Percentiles rank a stretch among this genome's conserved stretches.
Conservation (phyloP, 1,140 invertebrate species). For the Proctacanthus coquilletti region DNA sequence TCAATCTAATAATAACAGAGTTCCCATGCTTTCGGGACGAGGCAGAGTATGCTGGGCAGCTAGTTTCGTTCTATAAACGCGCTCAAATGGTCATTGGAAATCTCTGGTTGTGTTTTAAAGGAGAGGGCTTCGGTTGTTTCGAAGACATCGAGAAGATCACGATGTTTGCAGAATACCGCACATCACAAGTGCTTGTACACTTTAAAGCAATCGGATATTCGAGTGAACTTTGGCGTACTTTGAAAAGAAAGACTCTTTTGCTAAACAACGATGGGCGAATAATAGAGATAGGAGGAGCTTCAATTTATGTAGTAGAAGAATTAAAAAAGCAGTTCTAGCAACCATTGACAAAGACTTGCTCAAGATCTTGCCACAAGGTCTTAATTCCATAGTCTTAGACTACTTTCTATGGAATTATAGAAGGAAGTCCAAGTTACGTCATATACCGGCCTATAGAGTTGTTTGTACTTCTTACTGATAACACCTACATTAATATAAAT, state of each 20-base stretch:
- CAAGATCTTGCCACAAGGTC: conserved; percentile 24
- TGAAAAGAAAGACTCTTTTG: conserved; percentile 50
- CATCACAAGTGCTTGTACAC: conserved; percentile 80
- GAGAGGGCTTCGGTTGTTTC: conserved; percentile 62
- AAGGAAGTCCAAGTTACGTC: conserved; percentile 48
- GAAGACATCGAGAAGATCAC: conserved; percentile 75
- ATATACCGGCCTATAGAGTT: conserved; percentile 76
- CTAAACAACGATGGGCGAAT: conserved; percentile 60
- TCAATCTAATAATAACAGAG: conserved; percentile 60
- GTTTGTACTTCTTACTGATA: conserved; percentile 82
- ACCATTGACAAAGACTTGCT: conserved; percentile 31
- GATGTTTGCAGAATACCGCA: conserved; percentile 95
- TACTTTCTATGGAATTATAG: conserved; percentile 89
- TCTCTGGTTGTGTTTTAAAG: conserved; percentile 78
- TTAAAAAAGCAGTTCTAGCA: conserved; percentile 42
- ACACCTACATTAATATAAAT: no score
- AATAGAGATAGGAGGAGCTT: conserved; percentile 84
- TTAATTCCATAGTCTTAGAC: conserved; percentile 65
- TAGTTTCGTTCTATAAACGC: conserved; percentile 78
- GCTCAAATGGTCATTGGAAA: conserved; percentile 90
- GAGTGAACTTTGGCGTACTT: conserved; percentile 43
- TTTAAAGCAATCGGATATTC: conserved; percentile 72
- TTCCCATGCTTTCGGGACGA: conserved; percentile 81
- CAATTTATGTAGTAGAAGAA: conserved; percentile 73
- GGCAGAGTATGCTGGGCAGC: conserved; percentile 46